A percentile compares a stretch with the other conserved stretches of the same genome.
phyloP scores from a whole-genome alignment of 2,888 invertebrate genomes.

The Orthonevra nobilis region DNA sequence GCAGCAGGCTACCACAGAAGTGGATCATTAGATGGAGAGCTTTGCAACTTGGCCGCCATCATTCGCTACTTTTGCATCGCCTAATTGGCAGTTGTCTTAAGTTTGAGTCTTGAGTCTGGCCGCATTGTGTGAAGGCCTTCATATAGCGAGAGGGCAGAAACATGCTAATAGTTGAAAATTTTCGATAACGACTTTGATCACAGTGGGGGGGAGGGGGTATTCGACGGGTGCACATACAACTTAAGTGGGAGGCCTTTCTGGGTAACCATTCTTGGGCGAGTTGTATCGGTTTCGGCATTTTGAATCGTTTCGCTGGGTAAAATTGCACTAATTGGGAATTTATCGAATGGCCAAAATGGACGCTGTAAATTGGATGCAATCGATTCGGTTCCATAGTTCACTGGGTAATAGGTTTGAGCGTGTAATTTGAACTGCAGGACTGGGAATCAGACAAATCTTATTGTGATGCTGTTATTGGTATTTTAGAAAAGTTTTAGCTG shows the following conservation, averaged over 20 bases:
- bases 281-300: neutral
- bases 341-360: constrained; percentile 17
- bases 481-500: too few relatives aligned
- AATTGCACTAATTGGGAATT: constrained; percentile 56
- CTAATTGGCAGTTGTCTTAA: constrained; percentile 63
- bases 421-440: too few relatives aligned
- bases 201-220: neutral
- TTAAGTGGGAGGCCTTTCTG: constrained; percentile 35
- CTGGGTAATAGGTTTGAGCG: constrained; percentile 3
- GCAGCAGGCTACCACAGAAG: constrained; percentile 59
- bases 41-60: constrained; percentile 54
- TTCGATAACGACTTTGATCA: constrained; percentile 58
- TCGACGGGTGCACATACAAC: constrained; percentile 9
- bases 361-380: neutral
- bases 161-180: constrained; percentile 68
- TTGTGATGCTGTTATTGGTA: too few relatives aligned
- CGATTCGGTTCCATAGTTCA: constrained; percentile 23
- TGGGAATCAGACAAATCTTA: neutral
- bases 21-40: constrained; percentile 67
- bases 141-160: constrained; percentile 60
- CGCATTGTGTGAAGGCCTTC: constrained; percentile 27
- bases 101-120: constrained; percentile 23
- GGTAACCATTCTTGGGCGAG: neutral
- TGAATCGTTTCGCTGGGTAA: constrained; percentile 13
- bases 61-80: constrained; percentile 54